Base-by-base conservation (phyloP, 2,113 vertebrate species). In the Ameiurus melas region DNA sequence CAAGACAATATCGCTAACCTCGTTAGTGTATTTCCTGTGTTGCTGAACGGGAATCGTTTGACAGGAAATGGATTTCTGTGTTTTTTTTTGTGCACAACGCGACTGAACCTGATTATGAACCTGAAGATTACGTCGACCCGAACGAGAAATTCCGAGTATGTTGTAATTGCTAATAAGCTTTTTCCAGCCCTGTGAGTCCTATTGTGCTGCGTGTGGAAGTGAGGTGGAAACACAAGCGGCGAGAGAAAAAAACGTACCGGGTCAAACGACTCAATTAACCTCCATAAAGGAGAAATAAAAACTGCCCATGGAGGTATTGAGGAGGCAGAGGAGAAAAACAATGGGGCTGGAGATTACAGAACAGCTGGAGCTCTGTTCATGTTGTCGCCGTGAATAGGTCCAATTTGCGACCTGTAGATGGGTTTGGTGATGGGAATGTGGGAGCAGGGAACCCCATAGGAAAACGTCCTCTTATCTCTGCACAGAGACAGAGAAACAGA, bases 1-100 rank as follows among this genome's bases (percentile, higher is more conserved):
- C 94, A 94, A 90, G 94, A 95, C 94, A 96, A 95, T 95, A 95
- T 91, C 91, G 83, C 88, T 94, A 95, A 95, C 92, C 27, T 93
- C 90, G 93, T 95, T 94, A 92, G 92, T 8, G 91, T 88, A 94
- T 94, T 94, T 94, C 91, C 92, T 91, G 92, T 89, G 47, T 16
- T 0, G 57, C 75, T 53, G 22, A 25, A 73, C 77, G 39, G 85
- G 86, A 57, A 89, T 92, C 92, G 93, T 94, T 92, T 85, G 68
- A 73, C 27, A 84, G 88, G 91, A 93, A 92, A 88, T 25, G 30
- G 3, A 30, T 33, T 81, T 81, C 30, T 22, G 47, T 6, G 4
- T 77, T 25, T 47, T 39, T 51, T 51, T 2, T 43, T 43, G 2
- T 7, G 33, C 47, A n/a, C 43, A n/a, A 71, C 64, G 66, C 77